Base-by-base conservation (phyloP, 2,113 vertebrate genomes). In the Piprites chloris region DNA sequence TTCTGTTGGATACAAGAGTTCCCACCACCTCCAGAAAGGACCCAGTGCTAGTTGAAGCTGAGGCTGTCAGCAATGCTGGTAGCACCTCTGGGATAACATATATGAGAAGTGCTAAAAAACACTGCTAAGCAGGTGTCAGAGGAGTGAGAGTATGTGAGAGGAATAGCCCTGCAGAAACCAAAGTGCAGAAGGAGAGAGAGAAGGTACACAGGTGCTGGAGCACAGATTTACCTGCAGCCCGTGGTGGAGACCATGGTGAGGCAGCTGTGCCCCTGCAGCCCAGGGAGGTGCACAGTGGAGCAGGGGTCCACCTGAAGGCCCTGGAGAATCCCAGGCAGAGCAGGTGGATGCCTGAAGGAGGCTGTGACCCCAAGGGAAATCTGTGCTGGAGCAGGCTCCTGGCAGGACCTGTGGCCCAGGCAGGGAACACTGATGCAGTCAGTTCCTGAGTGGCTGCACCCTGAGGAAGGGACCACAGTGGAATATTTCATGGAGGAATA, bases 201-300 rank as follows among this genome's bases (percentile, higher is more conserved):
- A 19, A 78, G 13, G 2, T 41, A 11, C 2, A 4, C 8, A 61
- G 73, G 6, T 0, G 0, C 33, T 0, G 0, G 4, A 72, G 22
- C 21, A 13, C 26, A 89, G 32, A 20, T 52, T 67, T 5, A 15
- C 7, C 39, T n/a, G 33, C 17, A 80, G 22, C 14, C 8, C 0
- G 0, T 21, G 14, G 3, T 3, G 15, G 14, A 61, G 55, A 0
- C 16, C 17, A 0, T 12, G 12, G 39, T 53, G 66, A 61, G 2
- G 30, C 24, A 37, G 7, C 8, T 32, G 12, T 28, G 3, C 5
- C 15, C 6, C 28, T 22, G 47, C 12, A 76, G 42, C 3, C 3
- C 24, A 6, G 2, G 24, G 21, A 37, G 4, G 3, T 1, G 2
- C 5, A 5, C 1, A 5, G 15, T 1, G 23, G 28, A 81, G 9